phyloP scores from a whole-genome alignment of 1,140 invertebrate genomes.

The Phymastichus coffea region DNA sequence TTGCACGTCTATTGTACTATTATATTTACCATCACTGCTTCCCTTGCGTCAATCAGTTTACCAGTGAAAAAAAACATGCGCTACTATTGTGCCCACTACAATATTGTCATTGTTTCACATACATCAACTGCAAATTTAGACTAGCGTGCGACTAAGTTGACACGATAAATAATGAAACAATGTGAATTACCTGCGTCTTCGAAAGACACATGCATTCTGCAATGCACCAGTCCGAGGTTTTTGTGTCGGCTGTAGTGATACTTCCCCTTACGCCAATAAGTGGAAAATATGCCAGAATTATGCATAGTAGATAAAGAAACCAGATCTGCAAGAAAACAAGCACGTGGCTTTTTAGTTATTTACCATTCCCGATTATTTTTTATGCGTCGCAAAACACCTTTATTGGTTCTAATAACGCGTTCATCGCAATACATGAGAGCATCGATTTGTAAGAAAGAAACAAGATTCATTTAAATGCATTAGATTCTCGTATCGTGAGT shows the following conservation, averaged over 20 bases:
- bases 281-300: slow-evolving; percentile 38
- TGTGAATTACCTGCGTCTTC: slow-evolving; percentile 74
- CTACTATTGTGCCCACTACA: neutral
- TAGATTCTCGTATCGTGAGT: too few relatives aligned
- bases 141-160: slow-evolving; percentile 32
- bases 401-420: too few relatives aligned
- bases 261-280: slow-evolving; percentile 33
- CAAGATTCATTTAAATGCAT: too few relatives aligned
- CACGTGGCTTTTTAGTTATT: neutral
- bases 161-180: slow-evolving; percentile 43
- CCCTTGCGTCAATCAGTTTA: slow-evolving; percentile 13
- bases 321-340: slow-evolving; percentile 36
- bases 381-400: too few relatives aligned
- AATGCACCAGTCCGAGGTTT: slow-evolving; percentile 57
- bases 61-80: neutral
- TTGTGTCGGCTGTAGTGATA: slow-evolving; percentile 30
- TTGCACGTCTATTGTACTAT: too few relatives aligned
- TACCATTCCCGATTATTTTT: neutral
- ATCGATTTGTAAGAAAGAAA: too few relatives aligned
- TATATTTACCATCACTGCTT: too few relatives aligned
- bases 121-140: neutral
- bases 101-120: neutral
- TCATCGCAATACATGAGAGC: too few relatives aligned
- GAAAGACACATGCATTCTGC: slow-evolving; percentile 78
- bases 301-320: slow-evolving; percentile 47